A percentile compares a stretch with the other conserved stretches of the same genome.
phyloP scores from a whole-genome alignment of 2,113 vertebrate species.

The Heliornis fulica region DNA sequence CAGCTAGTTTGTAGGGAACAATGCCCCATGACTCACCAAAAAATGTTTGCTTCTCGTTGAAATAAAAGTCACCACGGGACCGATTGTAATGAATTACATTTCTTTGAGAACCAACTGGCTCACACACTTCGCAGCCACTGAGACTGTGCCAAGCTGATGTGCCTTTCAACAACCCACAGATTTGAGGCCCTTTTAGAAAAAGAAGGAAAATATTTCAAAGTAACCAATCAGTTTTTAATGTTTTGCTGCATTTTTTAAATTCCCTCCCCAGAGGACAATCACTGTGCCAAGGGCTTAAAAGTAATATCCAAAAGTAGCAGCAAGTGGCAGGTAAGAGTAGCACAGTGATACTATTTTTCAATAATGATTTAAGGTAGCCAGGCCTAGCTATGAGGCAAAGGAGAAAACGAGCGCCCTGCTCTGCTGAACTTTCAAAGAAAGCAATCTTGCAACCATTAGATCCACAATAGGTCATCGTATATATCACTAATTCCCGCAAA shows the following conservation, averaged over 20 bases:
- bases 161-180: neutral
- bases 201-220: neutral
- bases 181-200: neutral
- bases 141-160: neutral
- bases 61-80: neutral
- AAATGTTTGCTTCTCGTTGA: neutral
- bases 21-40: constrained; percentile 31
- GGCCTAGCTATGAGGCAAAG: neutral
- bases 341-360: neutral
- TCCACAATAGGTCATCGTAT: neutral
- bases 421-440: neutral
- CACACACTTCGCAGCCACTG: neutral
- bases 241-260: neutral
- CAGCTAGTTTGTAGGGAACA: neutral
- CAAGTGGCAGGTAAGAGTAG: neutral
- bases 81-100: neutral
- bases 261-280: neutral
- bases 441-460: neutral
- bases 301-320: neutral
- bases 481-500: neutral
- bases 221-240: constrained; percentile 1
- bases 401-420: neutral
- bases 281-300: neutral
- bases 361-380: neutral
- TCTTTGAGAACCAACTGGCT: constrained; percentile 12